Base-by-base conservation (phyloP, 2,113 vertebrate species). In the Gopherus flavomarginatus region DNA sequence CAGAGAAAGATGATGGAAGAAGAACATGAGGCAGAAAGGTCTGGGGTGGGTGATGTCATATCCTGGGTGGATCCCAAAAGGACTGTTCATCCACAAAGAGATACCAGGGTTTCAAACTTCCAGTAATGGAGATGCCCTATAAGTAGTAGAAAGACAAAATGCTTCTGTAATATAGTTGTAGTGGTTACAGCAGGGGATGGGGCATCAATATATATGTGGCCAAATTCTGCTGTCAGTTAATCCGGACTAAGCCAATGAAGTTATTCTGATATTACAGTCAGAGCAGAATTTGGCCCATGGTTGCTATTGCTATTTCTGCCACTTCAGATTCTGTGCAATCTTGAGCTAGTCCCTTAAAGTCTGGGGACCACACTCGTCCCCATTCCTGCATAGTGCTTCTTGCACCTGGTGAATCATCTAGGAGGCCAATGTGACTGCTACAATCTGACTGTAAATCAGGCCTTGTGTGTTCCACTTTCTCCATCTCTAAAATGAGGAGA, bases 361-460 rank as follows among this genome's bases (percentile, higher is more conserved):
- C 0, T 38, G 31, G n/a, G 50, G 44, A 69, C 5, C 8, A 21
- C 21, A 69, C n/a, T 69, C 3, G 19, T 10, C 16, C 65, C 65
- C n/a, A 2, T 17, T 69, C 35, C 65, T 16, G 19, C 65, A 35
- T n/a, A 69, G 65, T 5, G 17, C 16, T n/a, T 69, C 65, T n/a
- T 9, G 35, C 65, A n/a, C 17, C 31, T 69, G 17, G 31, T n/a
- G 62, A 65, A 65, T 65, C n/a, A 35, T 42, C 72, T 44, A 22
- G 11, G 5, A 24, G 72, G 22, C 22, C 38, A 3, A 2, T 24
- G 72, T 7, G 54, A 35, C 38, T 90, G 54, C 82, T 14, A 1
- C 5, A 21, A 21, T 0, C 2, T 6, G 31, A 24, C 47, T 53
- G 47, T 47, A 56, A 1, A 86, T 52, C 52, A 49, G 6, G 42